phyloP scores from a whole-genome alignment of 2,113 vertebrate genomes.

The Archilochus colubris region DNA sequence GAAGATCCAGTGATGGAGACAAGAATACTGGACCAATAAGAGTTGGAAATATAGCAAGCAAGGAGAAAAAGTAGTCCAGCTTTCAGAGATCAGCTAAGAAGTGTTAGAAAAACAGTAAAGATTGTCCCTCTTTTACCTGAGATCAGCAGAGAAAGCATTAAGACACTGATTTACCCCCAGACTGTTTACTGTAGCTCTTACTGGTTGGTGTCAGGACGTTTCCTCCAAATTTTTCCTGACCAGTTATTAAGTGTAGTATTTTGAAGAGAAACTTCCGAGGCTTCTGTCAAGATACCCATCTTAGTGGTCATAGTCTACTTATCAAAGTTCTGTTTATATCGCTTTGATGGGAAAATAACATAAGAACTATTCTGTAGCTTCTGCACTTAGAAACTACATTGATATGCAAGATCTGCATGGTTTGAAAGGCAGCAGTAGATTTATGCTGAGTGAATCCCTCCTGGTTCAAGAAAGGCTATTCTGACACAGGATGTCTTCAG shows the following conservation, averaged over 20 bases:
- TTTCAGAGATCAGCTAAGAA: not conserved
- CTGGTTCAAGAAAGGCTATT: not conserved
- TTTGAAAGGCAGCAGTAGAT: not conserved
- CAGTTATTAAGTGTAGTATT: not conserved
- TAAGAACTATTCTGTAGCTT: not conserved
- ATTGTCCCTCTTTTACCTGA: not conserved
- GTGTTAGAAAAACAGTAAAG: not conserved
- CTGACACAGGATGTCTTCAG: not conserved
- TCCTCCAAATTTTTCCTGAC: not conserved
- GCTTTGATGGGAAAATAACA: not conserved
- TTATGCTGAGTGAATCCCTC: not conserved
- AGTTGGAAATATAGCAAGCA: not conserved
- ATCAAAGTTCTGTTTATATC: not conserved
- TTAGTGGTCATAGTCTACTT: not conserved
- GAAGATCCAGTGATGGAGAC: not conserved
- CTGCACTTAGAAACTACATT: not conserved
- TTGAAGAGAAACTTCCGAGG: not conserved
- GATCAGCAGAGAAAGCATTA: not conserved
- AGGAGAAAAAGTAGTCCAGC: not conserved
- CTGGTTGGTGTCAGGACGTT: not conserved
- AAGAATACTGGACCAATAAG: not conserved
- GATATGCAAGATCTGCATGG: accelerated
- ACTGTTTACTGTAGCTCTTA: not conserved
- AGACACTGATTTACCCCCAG: not conserved
- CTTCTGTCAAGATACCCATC: not conserved